Conservation (phyloP, 2,888 invertebrate genomes). For the Leptopterna dolabrata region DNA sequence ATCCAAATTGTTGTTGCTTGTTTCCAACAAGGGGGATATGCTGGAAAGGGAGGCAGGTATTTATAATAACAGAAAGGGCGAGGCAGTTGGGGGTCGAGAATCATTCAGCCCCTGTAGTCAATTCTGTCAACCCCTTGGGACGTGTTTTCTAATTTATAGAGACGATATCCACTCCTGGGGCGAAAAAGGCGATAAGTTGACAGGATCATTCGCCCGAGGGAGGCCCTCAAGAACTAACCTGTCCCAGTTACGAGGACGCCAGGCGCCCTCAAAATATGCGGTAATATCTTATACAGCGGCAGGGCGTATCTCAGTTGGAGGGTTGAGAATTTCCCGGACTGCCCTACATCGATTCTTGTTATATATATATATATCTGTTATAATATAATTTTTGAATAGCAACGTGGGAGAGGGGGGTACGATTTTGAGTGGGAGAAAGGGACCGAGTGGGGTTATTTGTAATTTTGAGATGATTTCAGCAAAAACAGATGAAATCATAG, state of each 20-base stretch:
- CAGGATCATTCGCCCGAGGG: not conserved
- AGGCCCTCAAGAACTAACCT: not conserved
- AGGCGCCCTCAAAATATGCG: not conserved
- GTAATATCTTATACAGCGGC: not conserved
- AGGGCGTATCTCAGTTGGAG: not conserved
- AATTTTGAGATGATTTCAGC: not conserved
- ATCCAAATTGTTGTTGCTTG: conserved; percentile 54
- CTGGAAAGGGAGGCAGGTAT: not conserved
- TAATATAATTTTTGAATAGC: not conserved
- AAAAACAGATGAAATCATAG: not conserved
- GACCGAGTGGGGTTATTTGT: not conserved
- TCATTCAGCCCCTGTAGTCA: conserved; percentile 33
- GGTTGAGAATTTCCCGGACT: not conserved
- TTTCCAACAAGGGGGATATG: conserved; percentile 53
- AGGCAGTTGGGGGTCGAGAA: not conserved
- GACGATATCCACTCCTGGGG: conserved; percentile 11
- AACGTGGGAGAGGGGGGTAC: not conserved
- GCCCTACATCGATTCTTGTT: not conserved
- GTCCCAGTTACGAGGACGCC: not conserved
- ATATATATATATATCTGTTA: no score
- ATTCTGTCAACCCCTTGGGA: conserved; percentile 10
- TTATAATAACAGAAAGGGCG: not conserved
- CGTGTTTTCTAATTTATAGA: not conserved
- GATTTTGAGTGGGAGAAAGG: not conserved
- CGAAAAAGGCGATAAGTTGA: not conserved